A percentile compares a stretch with the other conserved stretches of the same genome.
phyloP scores from a whole-genome alignment of 1,140 invertebrate genomes.

The Lepidostoma basale region DNA sequence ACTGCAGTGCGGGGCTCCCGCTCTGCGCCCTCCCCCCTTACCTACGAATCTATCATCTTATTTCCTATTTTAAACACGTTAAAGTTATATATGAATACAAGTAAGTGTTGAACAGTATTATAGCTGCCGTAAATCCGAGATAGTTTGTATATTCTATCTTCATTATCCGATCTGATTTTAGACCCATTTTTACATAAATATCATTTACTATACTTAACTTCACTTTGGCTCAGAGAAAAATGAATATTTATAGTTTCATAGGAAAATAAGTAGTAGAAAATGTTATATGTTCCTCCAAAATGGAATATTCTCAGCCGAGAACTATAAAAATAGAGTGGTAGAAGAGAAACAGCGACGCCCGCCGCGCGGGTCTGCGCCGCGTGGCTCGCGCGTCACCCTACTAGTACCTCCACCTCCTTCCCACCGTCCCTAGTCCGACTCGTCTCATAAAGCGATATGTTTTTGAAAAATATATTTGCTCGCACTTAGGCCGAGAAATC shows the following conservation, averaged over 20 bases:
- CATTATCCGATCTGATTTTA: constrained; percentile 3
- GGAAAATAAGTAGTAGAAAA: constrained; percentile 40
- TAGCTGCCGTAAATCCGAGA: constrained; percentile 44
- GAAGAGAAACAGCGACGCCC: neutral
- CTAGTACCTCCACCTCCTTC: too few relatives aligned
- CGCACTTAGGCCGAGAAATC: constrained; percentile 41
- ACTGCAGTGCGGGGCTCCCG: neutral
- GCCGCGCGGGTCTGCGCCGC: neutral
- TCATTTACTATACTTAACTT: constrained; percentile 29
- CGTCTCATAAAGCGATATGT: constrained; percentile 43
- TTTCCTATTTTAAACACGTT: constrained; percentile 12
- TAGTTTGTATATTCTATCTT: constrained; percentile 29
- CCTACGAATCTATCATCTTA: constrained; percentile 26
- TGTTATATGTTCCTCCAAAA: constrained; percentile 22
- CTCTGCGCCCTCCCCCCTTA: neutral
- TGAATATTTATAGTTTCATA: constrained; percentile 23
- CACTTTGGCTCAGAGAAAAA: constrained; percentile 33
- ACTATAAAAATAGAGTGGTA: constrained; percentile 28
- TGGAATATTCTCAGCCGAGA: constrained; percentile 9
- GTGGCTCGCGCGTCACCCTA: too few relatives aligned
- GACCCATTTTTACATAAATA: constrained; percentile 6
- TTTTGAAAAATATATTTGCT: constrained; percentile 44
- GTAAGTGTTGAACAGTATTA: constrained; percentile 23
- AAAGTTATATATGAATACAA: constrained; percentile 20
- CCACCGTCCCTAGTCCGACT: constrained; percentile 8